Conservation (phyloP, 2,797 vertebrate species). For the Microctenopoma steveboyesi region DNA sequence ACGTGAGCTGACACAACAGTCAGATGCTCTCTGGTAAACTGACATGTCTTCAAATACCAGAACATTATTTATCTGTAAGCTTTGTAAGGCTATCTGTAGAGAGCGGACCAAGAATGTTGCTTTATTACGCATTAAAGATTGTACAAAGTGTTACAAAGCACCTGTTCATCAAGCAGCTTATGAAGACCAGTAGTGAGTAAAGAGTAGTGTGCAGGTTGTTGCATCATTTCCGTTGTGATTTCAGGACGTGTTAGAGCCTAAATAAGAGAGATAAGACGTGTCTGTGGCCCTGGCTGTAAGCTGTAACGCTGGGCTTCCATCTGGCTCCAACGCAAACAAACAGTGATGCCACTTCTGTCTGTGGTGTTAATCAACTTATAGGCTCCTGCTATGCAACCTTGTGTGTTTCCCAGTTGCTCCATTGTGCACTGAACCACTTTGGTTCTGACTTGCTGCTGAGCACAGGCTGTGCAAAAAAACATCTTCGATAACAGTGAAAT, state of each 20-base stretch:
- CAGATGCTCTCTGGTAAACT: conserved; percentile 20
- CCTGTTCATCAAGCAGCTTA: conserved; percentile 28
- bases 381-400: conserved; percentile 16
- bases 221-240: no score
- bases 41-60: conserved; percentile 9
- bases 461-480: conserved; percentile 26
- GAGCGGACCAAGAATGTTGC: conserved; percentile 36
- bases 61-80: conserved; percentile 6
- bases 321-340: not conserved
- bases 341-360: not conserved
- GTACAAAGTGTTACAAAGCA: conserved; percentile 34
- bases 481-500: conserved; percentile 31
- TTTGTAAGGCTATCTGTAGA: not conserved
- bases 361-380: conserved; percentile 22
- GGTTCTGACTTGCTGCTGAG: conserved; percentile 21
- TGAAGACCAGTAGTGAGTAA: no score
- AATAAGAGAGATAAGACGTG: no score
- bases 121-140: conserved; percentile 37
- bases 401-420: conserved; percentile 24
- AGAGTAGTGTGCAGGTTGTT: no score
- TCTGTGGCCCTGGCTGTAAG: not conserved
- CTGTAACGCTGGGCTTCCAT: not conserved
- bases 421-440: conserved; percentile 24
- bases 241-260: no score
- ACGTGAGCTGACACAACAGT: conserved; percentile 25